Evolutionary conservation across 2,113 vertebrate species (phyloP).

Genomic region (Vanacampus margaritifer): DNA sequence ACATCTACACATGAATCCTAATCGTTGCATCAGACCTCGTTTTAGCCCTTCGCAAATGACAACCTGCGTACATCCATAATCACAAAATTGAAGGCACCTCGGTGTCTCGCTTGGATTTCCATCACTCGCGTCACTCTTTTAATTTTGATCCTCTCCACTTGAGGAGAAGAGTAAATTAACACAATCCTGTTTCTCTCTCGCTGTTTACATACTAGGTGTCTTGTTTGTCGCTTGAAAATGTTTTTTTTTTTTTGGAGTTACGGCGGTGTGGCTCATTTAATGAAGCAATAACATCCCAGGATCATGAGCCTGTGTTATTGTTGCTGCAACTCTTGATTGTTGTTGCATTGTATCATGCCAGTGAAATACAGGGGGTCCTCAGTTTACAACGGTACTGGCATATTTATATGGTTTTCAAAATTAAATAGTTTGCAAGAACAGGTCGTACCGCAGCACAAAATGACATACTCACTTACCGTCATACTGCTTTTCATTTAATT

Average conservation of each 20-base stretch:
- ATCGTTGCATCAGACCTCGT: slow-evolving; percentile 46
- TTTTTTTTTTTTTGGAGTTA: slow-evolving; percentile 11
- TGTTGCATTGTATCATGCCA: background rate
- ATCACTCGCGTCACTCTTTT: background rate
- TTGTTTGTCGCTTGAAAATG: slow-evolving; percentile 37
- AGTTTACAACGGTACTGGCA: background rate
- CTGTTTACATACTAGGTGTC: slow-evolving; percentile 13
- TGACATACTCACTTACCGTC: too few relatives aligned
- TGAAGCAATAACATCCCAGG: slow-evolving; percentile 27
- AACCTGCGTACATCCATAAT: slow-evolving; percentile 44
- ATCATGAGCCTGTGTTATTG: slow-evolving; percentile 6
- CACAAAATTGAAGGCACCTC: slow-evolving; percentile 42
- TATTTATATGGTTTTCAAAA: background rate
- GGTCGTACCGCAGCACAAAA: too few relatives aligned
- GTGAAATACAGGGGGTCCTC: background rate
- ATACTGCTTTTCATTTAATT: too few relatives aligned
- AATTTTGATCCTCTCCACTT: slow-evolving; percentile 18
- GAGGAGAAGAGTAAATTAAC: slow-evolving; percentile 9
- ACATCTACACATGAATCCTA: slow-evolving; percentile 53
- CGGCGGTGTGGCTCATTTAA: slow-evolving; percentile 18
- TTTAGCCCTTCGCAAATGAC: slow-evolving; percentile 29
- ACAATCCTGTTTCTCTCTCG: slow-evolving; percentile 15
- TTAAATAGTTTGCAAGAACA: background rate
- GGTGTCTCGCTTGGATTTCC: background rate
- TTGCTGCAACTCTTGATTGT: slow-evolving; percentile 12